Percentiles rank a stretch among this genome's conserved stretches.
phyloP scores from a whole-genome alignment of 2,113 vertebrate genomes.

The Irena cyanogastra region DNA sequence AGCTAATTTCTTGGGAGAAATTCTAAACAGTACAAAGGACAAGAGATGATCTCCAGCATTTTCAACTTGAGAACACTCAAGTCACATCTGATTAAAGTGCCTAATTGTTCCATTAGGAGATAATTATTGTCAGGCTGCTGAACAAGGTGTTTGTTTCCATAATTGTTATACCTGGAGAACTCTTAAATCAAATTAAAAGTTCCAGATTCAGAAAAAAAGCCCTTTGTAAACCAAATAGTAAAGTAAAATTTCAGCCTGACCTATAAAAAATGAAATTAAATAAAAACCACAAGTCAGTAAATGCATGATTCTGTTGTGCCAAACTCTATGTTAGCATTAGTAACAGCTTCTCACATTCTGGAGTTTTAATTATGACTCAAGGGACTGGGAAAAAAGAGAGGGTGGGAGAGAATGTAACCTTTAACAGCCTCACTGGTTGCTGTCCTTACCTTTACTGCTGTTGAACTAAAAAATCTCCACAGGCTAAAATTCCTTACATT shows the following conservation, averaged over 20 bases:
- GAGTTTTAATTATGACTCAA: slow-evolving; percentile 80
- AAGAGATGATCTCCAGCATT: slow-evolving; percentile 1
- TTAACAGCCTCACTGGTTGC: slow-evolving; percentile 75
- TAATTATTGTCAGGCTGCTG: slow-evolving; percentile 8
- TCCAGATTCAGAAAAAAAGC: slow-evolving; percentile 59
- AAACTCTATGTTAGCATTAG: slow-evolving; percentile 70
- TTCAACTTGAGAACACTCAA: slow-evolving; percentile 3
- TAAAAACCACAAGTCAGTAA: slow-evolving; percentile 64
- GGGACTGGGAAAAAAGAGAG: slow-evolving; percentile 69
- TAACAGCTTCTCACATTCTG: slow-evolving; percentile 77
- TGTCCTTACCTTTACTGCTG: slow-evolving; percentile 78
- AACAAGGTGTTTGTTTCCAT: slow-evolving; percentile 43
- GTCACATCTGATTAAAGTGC: slow-evolving; percentile 31
- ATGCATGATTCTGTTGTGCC: slow-evolving; percentile 68
- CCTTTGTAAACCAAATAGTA: slow-evolving; percentile 63
- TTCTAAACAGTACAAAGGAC: background rate
- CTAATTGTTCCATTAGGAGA: slow-evolving; percentile 42
- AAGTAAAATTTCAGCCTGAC: slow-evolving; percentile 64
- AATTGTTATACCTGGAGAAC: slow-evolving; percentile 50
- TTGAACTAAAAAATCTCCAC: slow-evolving; percentile 75
- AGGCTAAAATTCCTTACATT: slow-evolving; percentile 83
- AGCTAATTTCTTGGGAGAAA: background rate
- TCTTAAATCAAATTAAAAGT: slow-evolving; percentile 51
- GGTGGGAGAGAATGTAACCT: slow-evolving; percentile 57
- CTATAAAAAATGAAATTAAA: slow-evolving; percentile 72